phyloP scores from a whole-genome alignment of 2,888 invertebrate species.

The Pammene fasciana region DNA sequence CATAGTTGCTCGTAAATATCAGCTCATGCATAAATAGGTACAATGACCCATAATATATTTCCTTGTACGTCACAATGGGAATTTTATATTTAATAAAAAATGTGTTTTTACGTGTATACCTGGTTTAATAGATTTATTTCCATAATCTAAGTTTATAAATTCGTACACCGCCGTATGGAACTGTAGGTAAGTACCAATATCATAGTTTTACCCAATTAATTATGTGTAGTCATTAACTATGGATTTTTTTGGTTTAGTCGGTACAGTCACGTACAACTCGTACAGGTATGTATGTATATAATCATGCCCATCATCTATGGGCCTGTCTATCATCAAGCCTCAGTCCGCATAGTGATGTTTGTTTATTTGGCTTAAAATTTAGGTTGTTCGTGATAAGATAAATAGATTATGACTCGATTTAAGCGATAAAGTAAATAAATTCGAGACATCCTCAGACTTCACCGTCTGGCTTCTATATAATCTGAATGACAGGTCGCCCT shows the following conservation, averaged over 20 bases:
- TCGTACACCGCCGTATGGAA: no score
- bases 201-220: no score
- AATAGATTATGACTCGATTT: constrained; percentile 1
- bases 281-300: no score
- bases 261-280: neutral
- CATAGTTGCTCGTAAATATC: neutral
- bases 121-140: no score
- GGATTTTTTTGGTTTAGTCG: no score
- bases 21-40: neutral
- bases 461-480: neutral
- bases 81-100: no score
- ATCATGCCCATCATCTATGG: no score
- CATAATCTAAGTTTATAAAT: no score
- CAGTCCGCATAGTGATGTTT: neutral
- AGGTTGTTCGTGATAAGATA: constrained; percentile 10
- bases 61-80: neutral
- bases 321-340: no score
- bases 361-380: constrained; percentile 5
- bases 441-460: neutral
- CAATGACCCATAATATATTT: constrained; percentile 4
- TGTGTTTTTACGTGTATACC: no score
- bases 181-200: no score
- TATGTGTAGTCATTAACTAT: no score
- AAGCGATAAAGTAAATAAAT: neutral
- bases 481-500: neutral